These are phyloP conservation scores for Cotesia typhae DNA, from an alignment of 1,140 invertebrate genomes.

Conservation along the genomic window DNA sequence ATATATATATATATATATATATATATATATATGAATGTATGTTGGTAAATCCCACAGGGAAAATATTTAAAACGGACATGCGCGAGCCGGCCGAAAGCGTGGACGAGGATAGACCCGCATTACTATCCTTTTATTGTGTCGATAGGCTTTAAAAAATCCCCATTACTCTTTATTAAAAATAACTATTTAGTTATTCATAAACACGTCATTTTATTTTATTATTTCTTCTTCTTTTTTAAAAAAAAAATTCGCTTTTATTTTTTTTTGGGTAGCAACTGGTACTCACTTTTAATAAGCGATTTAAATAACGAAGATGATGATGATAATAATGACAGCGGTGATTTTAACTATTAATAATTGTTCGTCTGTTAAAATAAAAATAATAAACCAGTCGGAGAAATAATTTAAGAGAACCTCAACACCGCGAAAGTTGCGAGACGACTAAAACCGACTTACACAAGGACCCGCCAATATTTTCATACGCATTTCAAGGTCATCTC, in stretches of 20 bases:
- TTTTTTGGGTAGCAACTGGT: no score
- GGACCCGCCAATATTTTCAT: slow-evolving; percentile 17
- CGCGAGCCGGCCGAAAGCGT: slow-evolving; percentile 20
- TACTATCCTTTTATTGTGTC: not conserved
- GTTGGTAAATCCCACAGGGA: not conserved
- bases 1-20: no score
- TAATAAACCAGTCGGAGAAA: not conserved
- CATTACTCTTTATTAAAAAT: not conserved
- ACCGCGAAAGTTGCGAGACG: slow-evolving; percentile 14
- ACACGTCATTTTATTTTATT: no score
- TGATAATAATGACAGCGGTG: no score
- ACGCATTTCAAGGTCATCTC: slow-evolving; percentile 17
- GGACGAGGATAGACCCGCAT: slow-evolving; percentile 18
- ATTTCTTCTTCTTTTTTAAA: no score
- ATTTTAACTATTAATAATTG: not conserved
- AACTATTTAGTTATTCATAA: no score
- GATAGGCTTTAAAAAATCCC: not conserved
- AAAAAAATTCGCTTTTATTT: no score
- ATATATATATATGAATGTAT: no score
- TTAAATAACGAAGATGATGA: no score
- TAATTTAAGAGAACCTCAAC: not conserved
- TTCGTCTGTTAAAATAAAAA: not conserved
- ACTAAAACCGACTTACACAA: slow-evolving; percentile 1
- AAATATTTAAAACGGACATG: slow-evolving; percentile 8
- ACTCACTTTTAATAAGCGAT: no score